These are phyloP conservation scores for Ganaspis brasiliensis DNA, from an alignment of 2,888 invertebrate genomes.

Conservation along the genomic window DNA sequence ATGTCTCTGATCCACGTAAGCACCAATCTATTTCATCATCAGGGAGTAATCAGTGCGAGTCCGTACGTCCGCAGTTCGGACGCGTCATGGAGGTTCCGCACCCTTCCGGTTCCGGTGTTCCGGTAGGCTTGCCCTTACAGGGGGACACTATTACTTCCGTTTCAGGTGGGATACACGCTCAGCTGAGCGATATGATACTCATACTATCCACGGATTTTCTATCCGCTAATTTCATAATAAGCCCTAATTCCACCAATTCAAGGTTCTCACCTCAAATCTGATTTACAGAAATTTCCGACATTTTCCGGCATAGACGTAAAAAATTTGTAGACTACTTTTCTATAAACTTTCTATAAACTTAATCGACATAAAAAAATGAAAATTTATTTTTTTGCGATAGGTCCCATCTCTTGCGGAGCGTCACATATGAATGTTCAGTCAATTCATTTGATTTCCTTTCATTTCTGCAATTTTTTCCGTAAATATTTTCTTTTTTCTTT, in stretches of 20 bases:
- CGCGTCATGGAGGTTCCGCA: conserved; percentile 76
- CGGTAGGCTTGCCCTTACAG: conserved; percentile 78
- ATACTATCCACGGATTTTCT: conserved; percentile 49
- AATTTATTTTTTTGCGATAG: too few relatives aligned
- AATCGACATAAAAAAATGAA: too few relatives aligned
- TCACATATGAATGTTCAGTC: too few relatives aligned
- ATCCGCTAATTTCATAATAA: conserved; percentile 50
- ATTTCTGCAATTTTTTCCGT: too few relatives aligned
- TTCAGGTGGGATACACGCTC: conserved; percentile 78
- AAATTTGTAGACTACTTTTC: neutral
- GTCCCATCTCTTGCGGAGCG: too few relatives aligned
- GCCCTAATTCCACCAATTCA: conserved; percentile 44
- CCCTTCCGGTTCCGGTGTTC: conserved; percentile 81
- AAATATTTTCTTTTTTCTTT: too few relatives aligned
- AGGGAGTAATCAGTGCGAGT: conserved; percentile 78
- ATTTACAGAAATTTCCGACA: conserved; percentile 64
- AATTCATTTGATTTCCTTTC: too few relatives aligned
- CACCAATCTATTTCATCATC: conserved; percentile 66
- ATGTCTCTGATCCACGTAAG: conserved; percentile 44
- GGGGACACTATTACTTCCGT: conserved; percentile 63
- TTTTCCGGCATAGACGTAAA: neutral
- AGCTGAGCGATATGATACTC: conserved; percentile 73
- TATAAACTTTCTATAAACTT: too few relatives aligned
- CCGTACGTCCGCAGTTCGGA: conserved; percentile 67
- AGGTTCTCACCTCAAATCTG: conserved; percentile 64